Base-by-base conservation (phyloP, 2,113 vertebrate species). In the Toxotes jaculatrix region DNA sequence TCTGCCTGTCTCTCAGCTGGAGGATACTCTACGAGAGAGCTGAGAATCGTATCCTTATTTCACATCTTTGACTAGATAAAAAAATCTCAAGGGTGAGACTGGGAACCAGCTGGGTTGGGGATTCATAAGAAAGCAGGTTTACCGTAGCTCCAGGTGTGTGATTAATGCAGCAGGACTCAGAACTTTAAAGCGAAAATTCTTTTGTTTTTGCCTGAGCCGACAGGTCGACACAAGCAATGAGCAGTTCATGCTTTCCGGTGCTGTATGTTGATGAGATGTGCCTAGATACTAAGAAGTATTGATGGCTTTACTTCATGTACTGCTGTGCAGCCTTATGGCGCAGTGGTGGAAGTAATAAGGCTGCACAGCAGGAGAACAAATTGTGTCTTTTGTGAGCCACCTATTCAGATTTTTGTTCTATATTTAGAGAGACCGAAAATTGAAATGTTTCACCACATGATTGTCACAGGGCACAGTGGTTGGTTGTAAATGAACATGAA, bases 1-100 rank as follows among this genome's bases (percentile, higher is more conserved):
- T 90, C 92, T 89, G 90, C 83, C 84, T 65, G 86, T 87, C 85
- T 91, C 85, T 87, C 87, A 70, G 83, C 82, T 82, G 74, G 67
- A 83, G 65, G 70, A 88, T 60, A 83, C 84, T 79, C 81, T 65
- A 70, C 43, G 38, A 79, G 60, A 47, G 72, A 77, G 74, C 75
- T 49, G 77, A 85, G 56, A 83, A 79, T 72, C 61, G 40, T 78
- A 82, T 82, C 85, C 78, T 86, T 51, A 80, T 88, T 87, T 88
- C 68, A 79, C 80, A 72, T 88, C 80, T 91, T 79, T 64, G 66
- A 77, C 66, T 75, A 70, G 23, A 76, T 80, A 61, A 27, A 63
- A 79, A 78, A 64, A 56, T 79, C 65, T 38, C 14, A 10, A 36
- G 72, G 80, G 32, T 47, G 79, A 81, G 49, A 80, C 42, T 2